Conservation (phyloP, 2,888 invertebrate species). For the Drosophila mettleri region DNA sequence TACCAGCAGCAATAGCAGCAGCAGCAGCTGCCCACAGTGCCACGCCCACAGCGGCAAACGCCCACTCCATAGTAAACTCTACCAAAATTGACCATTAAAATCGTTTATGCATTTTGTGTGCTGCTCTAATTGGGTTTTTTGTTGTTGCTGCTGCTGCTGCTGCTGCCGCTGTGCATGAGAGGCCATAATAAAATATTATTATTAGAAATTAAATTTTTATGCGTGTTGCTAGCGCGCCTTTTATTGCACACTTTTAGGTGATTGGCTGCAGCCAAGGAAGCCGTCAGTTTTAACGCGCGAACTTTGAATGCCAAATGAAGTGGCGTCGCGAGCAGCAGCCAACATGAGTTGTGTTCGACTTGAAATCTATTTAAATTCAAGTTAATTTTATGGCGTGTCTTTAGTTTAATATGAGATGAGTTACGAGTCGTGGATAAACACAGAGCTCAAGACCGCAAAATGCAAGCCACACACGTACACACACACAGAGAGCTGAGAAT, state of each 20-base stretch:
- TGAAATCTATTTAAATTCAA: not conserved
- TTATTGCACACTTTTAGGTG: slow-evolving; percentile 50
- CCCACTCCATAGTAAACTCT: not conserved
- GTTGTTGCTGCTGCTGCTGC: slow-evolving; percentile 7
- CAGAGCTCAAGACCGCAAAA: slow-evolving; percentile 44
- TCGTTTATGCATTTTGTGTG: slow-evolving; percentile 70
- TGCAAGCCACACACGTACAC: slow-evolving; percentile 48
- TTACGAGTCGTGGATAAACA: slow-evolving; percentile 47
- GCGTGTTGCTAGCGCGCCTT: slow-evolving; percentile 44
- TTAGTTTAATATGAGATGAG: slow-evolving; percentile 9
- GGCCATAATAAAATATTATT: slow-evolving; percentile 65
- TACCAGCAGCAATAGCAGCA: slow-evolving; percentile 8
- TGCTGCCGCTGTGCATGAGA: slow-evolving; percentile 21
- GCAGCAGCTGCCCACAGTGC: slow-evolving; percentile 11
- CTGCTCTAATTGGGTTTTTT: slow-evolving; percentile 59
- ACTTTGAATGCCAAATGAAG: slow-evolving; percentile 9
- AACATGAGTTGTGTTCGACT: not conserved
- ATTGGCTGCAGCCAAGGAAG: slow-evolving; percentile 34
- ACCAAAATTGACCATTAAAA: slow-evolving; percentile 67
- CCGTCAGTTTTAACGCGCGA: slow-evolving; percentile 51
- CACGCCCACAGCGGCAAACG: not conserved
- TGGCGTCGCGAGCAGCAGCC: not conserved
- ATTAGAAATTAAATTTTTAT: slow-evolving; percentile 68
- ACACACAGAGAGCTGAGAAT: slow-evolving; percentile 30
- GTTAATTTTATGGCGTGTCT: not conserved